phyloP scores from a whole-genome alignment of 2,888 invertebrate genomes.

The Cerastoderma edule region DNA sequence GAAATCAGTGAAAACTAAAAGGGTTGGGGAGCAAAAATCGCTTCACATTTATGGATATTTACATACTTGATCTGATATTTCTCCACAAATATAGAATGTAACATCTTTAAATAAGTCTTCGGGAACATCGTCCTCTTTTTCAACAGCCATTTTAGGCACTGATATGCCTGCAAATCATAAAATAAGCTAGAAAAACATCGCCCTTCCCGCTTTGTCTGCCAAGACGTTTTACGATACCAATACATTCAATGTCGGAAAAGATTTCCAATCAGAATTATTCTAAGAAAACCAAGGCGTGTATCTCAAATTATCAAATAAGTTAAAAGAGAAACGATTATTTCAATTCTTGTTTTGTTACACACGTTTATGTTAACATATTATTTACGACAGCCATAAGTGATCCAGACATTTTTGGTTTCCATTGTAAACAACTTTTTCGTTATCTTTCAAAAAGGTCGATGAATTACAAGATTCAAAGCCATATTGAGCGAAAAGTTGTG shows the following conservation, averaged over 20 bases:
- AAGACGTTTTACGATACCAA: conserved; percentile 34
- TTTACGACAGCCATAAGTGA: conserved; percentile 41
- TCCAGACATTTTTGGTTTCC: conserved; percentile 46
- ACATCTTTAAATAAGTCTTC: conserved; percentile 90
- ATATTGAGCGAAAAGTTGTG: no score
- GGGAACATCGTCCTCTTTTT: conserved; percentile 27
- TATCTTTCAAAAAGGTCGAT: no score
- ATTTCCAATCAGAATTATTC: no score
- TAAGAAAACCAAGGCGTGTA: no score
- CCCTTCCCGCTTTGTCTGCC: conserved; percentile 10
- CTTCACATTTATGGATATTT: not conserved
- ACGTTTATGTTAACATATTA: not conserved
- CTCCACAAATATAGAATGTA: conserved; percentile 83
- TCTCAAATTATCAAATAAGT: no score
- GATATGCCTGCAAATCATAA: not conserved
- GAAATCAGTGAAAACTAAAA: no score
- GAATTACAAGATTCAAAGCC: no score
- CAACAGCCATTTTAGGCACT: not conserved
- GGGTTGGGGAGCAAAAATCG: no score
- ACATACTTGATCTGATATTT: conserved; percentile 84
- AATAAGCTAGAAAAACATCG: no score
- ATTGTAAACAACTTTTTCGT: conserved; percentile 53
- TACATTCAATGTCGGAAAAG: conserved; percentile 35
- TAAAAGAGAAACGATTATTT: no score
- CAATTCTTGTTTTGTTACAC: not conserved